Conservation (phyloP, 1,140 invertebrate species). For the Drosophila santomea region DNA sequence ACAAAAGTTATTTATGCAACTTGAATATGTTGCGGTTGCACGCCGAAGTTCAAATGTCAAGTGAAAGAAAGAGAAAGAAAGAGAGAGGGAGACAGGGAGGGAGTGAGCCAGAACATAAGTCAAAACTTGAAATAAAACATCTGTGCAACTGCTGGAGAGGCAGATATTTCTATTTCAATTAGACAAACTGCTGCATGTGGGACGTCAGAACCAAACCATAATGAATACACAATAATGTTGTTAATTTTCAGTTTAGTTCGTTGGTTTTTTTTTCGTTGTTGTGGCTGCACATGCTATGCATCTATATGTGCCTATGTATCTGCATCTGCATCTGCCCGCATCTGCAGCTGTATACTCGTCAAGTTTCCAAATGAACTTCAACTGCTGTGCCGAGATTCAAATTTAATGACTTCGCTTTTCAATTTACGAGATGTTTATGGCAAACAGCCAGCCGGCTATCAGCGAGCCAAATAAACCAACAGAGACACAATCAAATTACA, state of each 20-base stretch:
- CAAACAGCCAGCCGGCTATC: constrained; percentile 43
- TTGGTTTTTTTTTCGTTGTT: constrained; percentile 13
- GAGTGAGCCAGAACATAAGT: constrained; percentile 52
- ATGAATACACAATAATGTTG: constrained; percentile 77
- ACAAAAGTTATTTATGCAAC: constrained; percentile 73
- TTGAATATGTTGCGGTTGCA: constrained; percentile 65
- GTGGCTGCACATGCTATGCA: constrained; percentile 52
- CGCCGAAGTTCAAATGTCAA: constrained; percentile 76
- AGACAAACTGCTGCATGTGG: constrained; percentile 57
- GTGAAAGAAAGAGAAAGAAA: constrained; percentile 16
- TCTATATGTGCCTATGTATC: constrained; percentile 10
- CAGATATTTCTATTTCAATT: constrained; percentile 76
- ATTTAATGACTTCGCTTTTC: constrained; percentile 63
- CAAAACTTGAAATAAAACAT: constrained; percentile 74
- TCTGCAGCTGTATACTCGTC: constrained; percentile 45
- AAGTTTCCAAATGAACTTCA: constrained; percentile 59
- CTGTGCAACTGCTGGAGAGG: constrained; percentile 46
- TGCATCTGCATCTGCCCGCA: constrained; percentile 47
- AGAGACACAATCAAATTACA: constrained; percentile 54
- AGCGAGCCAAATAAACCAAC: constrained; percentile 41
- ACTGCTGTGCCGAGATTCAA: constrained; percentile 44
- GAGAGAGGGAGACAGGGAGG: constrained; percentile 5
- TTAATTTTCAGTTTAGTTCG: constrained; percentile 54
- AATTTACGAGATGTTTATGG: constrained; percentile 71
- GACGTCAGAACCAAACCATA: constrained; percentile 60